Evolutionary conservation across 2,888 invertebrate species (phyloP), one percentile per base, ranked within the genome.

Genomic region (Saturnia pavonia): DNA sequence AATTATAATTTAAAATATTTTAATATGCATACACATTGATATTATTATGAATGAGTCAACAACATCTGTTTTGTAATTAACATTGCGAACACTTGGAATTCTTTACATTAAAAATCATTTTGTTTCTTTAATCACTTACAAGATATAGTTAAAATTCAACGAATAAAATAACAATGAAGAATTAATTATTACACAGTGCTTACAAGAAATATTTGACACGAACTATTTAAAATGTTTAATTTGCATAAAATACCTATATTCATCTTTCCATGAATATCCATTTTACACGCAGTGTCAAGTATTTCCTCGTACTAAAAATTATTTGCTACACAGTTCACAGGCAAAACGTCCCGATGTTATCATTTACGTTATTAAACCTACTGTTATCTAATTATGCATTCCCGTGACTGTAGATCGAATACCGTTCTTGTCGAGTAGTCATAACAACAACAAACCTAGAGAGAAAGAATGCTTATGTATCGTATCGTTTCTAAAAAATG

Each of bases 71-170:
- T 57, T 25, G 12, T 57, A 57, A 57, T 57, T 57, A 25, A 57
- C 57, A 22, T 25, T 57, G 14, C 22, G 57, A 57, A 57, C 22
- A 22, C 25, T 25, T 25, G 12, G 25, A 57, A 57, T 57, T 57
- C 2, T 14, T 60, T 25, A 60, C 25, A 27, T 27, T 60, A 60
- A 25, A 27, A 60, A 27, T 60, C 25, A 27, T 25, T 60, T 19
- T 60, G 57, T 60, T 60, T 60, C 54, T 54, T 27, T 60, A 60
- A 60, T 60, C 14, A 60, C 27, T 60, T 60, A 60, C 16, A 60
- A 60, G 57, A 25, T 60, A 14, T 60, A 60, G 27, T 60, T 60
- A 60, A 14, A 14, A 27, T 60, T 22, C 22, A 54, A 22, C 1
- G 22, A 54, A 22, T 60, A 25, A 12, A 27, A 27, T 14, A 25